Conservation (phyloP, 2,888 invertebrate genomes). For the Drosophila multiciliata region DNA sequence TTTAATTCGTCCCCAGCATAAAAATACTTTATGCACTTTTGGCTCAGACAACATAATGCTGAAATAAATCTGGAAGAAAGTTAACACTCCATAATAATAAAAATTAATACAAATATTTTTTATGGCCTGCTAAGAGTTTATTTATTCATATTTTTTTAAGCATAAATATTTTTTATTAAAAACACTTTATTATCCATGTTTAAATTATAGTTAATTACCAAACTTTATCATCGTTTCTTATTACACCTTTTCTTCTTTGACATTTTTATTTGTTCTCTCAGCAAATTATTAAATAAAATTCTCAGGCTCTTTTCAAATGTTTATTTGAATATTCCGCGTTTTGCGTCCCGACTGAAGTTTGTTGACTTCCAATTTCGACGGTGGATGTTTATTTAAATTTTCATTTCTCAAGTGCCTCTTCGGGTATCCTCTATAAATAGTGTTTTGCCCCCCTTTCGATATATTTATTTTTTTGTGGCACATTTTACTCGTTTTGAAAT, state of each 20-base stretch:
- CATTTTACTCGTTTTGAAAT: slow-evolving; percentile 28
- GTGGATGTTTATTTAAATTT: slow-evolving; percentile 62
- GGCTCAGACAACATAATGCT: not conserved
- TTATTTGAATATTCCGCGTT: slow-evolving; percentile 26
- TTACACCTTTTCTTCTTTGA: not conserved
- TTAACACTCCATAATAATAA: not conserved
- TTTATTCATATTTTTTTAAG: fast-evolving
- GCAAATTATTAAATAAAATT: slow-evolving; percentile 5
- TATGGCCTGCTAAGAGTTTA: not conserved
- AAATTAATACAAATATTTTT: not conserved
- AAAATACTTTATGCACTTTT: not conserved
- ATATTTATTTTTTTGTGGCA: slow-evolving; percentile 16
- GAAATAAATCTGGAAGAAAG: not conserved
- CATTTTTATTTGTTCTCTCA: not conserved
- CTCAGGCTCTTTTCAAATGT: slow-evolving; percentile 3
- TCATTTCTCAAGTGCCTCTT: slow-evolving; percentile 59
- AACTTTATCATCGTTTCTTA: not conserved
- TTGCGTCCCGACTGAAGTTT: slow-evolving; percentile 47
- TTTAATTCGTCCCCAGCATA: slow-evolving; percentile 16
- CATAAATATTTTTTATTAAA: not conserved
- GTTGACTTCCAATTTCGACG: slow-evolving; percentile 63
- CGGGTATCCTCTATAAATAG: slow-evolving; percentile 56
- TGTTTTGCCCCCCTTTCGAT: slow-evolving; percentile 35
- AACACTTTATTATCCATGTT: not conserved
- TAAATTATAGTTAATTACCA: not conserved